phyloP scores from a whole-genome alignment of 2,888 invertebrate genomes.

The Cheilosia impressa region DNA sequence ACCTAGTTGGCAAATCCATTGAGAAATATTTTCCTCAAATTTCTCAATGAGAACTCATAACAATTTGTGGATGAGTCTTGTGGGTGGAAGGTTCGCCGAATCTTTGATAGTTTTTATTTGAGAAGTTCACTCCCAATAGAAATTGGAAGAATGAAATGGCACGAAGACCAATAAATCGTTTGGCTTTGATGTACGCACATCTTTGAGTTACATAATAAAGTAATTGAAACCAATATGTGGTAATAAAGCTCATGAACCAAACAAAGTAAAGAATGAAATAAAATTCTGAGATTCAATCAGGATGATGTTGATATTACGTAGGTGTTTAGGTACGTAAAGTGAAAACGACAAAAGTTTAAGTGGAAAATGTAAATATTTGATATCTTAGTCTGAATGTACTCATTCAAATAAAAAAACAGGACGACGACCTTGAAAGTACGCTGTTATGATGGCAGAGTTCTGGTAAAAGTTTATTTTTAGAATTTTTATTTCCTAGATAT shows the following conservation, averaged over 20 bases:
- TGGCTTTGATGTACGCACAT: neutral
- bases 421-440: no score
- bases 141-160: neutral
- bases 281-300: neutral
- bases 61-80: neutral
- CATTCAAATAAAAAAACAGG: no score
- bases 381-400: no score
- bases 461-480: no score
- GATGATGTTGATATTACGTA: neutral
- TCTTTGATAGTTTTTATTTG: constrained; percentile 5
- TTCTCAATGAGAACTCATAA: neutral
- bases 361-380: no score
- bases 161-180: constrained; percentile 3
- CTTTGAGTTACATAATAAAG: neutral
- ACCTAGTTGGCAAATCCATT: constrained; percentile 27
- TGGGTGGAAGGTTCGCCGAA: constrained; percentile 21
- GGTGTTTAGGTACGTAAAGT: no score
- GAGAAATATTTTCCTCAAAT: neutral
- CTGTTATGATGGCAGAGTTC: no score
- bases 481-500: no score
- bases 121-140: neutral
- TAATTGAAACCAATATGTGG: neutral
- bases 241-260: neutral
- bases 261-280: neutral
- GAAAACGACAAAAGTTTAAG: no score